Evolutionary conservation across 2,113 vertebrate genomes (phyloP).

Genomic region (Psilopogon haemacephalus): DNA sequence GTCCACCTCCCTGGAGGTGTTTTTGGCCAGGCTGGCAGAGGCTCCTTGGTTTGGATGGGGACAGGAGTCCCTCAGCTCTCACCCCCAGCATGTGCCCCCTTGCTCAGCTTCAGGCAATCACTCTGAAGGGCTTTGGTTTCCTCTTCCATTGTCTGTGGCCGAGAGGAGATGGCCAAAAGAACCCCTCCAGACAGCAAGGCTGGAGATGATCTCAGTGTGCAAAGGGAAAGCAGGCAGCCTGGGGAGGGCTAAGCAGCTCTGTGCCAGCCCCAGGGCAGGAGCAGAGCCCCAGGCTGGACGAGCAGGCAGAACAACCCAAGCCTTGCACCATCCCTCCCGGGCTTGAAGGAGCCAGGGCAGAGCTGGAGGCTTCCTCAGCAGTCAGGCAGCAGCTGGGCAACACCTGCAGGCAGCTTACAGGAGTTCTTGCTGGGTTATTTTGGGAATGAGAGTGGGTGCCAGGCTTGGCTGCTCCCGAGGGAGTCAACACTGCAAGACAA

Average conservation of each 20-base stretch:
- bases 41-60: background rate
- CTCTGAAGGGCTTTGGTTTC: background rate
- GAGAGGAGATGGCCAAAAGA: background rate
- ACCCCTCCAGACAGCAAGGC: background rate
- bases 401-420: constrained; percentile 37
- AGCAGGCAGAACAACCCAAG: background rate
- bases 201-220: background rate
- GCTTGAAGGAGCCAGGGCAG: background rate
- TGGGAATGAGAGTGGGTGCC: constrained; percentile 25
- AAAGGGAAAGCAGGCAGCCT: background rate
- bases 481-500: constrained; percentile 37
- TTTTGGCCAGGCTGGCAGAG: too few relatives aligned
- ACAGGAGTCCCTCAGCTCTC: background rate
- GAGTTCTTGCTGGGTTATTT: constrained; percentile 9
- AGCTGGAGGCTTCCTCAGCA: background rate
- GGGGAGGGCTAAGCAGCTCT: too few relatives aligned
- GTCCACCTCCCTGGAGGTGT: rapidly evolving
- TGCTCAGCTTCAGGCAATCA: background rate
- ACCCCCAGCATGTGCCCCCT: background rate
- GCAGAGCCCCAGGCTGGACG: background rate
- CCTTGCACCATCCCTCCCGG: background rate
- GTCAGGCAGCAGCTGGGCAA: constrained; percentile 4
- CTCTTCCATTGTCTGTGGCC: background rate
- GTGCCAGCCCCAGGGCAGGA: background rate
- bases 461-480: constrained; percentile 34